Base-by-base conservation (phyloP, 2,113 vertebrate genomes). In the Lepisosteus osseus region DNA sequence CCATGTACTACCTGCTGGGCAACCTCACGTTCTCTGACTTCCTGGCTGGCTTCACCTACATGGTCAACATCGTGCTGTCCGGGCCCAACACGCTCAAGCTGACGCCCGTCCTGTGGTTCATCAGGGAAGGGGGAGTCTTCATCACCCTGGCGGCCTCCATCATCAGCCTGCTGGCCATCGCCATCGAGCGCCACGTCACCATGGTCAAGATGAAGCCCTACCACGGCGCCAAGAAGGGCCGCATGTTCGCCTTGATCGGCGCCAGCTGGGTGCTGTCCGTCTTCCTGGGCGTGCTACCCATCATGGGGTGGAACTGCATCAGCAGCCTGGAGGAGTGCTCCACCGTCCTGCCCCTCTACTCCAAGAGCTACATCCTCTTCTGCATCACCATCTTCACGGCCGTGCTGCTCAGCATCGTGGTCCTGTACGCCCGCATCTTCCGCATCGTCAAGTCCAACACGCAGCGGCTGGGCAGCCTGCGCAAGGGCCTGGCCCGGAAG, bases 251-350 rank as follows among this genome's bases (percentile, higher is more conserved):
- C 3, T 72, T 97, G 78, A 94, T 95, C 3, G 93, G 76, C 0
- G 88, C 87, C 0, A 94, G 93, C 72, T 98, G 95, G 95, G 80
- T 91, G 15, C 29, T 86, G 2, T 90, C 95, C 0, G 80, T 92
- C 61, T 69, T 95, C 3, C 82, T 98, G 3, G 96, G 95, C 1
- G 77, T 94, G 0, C 82, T 97, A 6, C 96, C 95, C 0, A 84
- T 92, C 6, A 67, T 96, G 42, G 96, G 96, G 0, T 98, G 96
- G 95, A 97, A 98, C 75, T 98, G 95, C 43, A 88, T 98, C 1
- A 88, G 86, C 0, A 81, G 64, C 6, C 84, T 98, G 68, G 74
- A 87, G 0, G 66, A 76, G 3, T 97, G 96, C 81, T 97, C 96
- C 79, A 96, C 94, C 0, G 88, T 97, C 9, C 83, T 98, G n/a